Conservation (phyloP, 1,140 invertebrate genomes). For the Asbolus verrucosus region DNA sequence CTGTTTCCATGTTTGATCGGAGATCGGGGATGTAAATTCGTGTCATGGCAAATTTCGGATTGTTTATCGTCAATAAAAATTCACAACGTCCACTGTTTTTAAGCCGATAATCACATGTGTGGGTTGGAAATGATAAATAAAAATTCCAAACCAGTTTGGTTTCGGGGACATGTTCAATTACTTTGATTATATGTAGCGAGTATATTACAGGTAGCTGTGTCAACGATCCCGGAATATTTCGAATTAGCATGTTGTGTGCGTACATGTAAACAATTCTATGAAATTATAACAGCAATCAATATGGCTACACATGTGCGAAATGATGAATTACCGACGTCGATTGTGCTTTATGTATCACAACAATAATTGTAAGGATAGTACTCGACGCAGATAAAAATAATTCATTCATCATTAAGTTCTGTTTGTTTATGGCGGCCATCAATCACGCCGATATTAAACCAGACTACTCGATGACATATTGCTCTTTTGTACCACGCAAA, state of each 20-base stretch:
- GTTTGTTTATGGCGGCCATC: slow-evolving; percentile 13
- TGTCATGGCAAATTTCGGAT: slow-evolving; percentile 21
- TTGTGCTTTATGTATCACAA: slow-evolving; percentile 18
- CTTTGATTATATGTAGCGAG: slow-evolving; percentile 40
- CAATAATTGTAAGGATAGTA: neutral
- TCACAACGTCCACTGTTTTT: slow-evolving; percentile 25
- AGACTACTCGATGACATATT: slow-evolving; percentile 29
- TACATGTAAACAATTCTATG: slow-evolving; percentile 39
- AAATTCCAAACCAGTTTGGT: slow-evolving; percentile 39
- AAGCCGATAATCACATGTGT: slow-evolving; percentile 37
- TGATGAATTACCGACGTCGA: slow-evolving; percentile 25
- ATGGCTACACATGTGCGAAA: slow-evolving; percentile 27
- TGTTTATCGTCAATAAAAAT: slow-evolving; percentile 32
- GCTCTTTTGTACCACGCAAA: slow-evolving; percentile 30
- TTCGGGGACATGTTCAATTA: slow-evolving; percentile 38
- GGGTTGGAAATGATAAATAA: slow-evolving; percentile 40
- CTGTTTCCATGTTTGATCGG: slow-evolving; percentile 44
- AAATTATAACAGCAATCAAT: slow-evolving; percentile 38
- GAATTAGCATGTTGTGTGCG: slow-evolving; percentile 36
- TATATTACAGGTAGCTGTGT: slow-evolving; percentile 21
- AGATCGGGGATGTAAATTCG: slow-evolving; percentile 18
- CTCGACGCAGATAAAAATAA: slow-evolving; percentile 22
- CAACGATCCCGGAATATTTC: slow-evolving; percentile 39
- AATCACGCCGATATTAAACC: slow-evolving; percentile 4
- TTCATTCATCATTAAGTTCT: slow-evolving; percentile 35